These are phyloP conservation scores for Chamaetylas fuelleborni DNA, from an alignment of 2,113 vertebrate genomes.

Conservation along the genomic window DNA sequence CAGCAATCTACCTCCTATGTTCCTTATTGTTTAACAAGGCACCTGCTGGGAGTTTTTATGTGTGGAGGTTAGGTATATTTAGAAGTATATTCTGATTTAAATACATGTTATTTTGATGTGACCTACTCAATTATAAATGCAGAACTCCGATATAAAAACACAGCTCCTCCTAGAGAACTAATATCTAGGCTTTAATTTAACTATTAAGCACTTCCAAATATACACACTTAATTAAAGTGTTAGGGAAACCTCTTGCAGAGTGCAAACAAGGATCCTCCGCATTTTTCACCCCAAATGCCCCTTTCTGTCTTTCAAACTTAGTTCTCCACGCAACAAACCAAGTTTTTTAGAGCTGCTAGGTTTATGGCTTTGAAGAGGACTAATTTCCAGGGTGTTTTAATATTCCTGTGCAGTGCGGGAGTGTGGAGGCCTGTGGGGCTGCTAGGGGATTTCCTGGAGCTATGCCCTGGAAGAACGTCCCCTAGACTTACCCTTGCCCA, in stretches of 20 bases:
- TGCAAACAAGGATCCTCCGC: not conserved
- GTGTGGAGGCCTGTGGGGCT: no score
- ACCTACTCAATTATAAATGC: constrained; percentile 30
- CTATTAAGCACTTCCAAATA: constrained; percentile 12
- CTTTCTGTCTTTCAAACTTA: not conserved
- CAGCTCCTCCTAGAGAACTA: constrained; percentile 28
- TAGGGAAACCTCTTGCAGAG: not conserved
- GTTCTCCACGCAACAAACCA: not conserved
- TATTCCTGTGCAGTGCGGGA: not conserved
- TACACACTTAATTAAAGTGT: constrained; percentile 2
- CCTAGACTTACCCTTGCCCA: no score
- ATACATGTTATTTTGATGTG: constrained; percentile 8
- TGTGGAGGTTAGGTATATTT: constrained; percentile 29
- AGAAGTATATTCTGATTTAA: constrained; percentile 48
- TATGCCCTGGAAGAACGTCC: no score
- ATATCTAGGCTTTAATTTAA: constrained; percentile 23
- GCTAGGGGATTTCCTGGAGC: no score
- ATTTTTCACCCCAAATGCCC: not conserved
- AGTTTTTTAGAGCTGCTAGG: not conserved
- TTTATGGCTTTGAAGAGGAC: not conserved
- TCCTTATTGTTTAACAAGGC: constrained; percentile 54
- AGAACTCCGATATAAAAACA: not conserved
- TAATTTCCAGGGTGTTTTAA: not conserved
- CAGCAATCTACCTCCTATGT: constrained; percentile 33
- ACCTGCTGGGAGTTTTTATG: constrained; percentile 45